Evolutionary conservation across 2,797 vertebrate genomes (phyloP), one percentile per base, ranked within the genome.

Genomic region (Sebastes diaconus): DNA sequence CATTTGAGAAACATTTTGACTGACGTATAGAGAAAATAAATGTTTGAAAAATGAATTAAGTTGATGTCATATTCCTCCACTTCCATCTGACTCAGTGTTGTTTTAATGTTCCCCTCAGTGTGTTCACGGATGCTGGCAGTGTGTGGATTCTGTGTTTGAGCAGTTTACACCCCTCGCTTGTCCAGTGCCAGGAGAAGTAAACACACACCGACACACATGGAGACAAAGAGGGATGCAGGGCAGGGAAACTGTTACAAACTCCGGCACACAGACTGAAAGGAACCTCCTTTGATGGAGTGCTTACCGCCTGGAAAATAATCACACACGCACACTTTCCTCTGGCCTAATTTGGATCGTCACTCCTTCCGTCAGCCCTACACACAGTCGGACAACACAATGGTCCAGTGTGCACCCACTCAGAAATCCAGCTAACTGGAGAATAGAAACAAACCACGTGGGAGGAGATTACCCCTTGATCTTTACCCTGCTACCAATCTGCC

Each of bases 341-440:
- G 79, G 70, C 87, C 88, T 87, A 87, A 92, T 93, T 92, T 90
- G 88, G 87, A 77, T 75, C 13, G 84, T 85, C 39, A 52, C 80
- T 57, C 61, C 79, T 91, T 93, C 90, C 79, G 69, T 68, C 85
- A 70, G 73, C 79, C 74, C 81, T 82, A 80, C 89, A 79, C 80
- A 65, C 77, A 78, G 70, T 42, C 22, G 1, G 39, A 57, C 24
- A 42, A 61, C 80, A 94, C 94, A 94, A 91, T 91, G 88, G 79
- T 79, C 79, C 84, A 89, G 81, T 94, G 91, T 89, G 76, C 87
- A 63, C 82, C 84, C 81, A 87, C 89, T 87, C 84, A 83, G 27
- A 80, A 57, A 79, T 73, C 60, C 61, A 77, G 86, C 64, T 61
- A 64, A 77, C 78, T 54, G 72, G 75, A 77, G 69, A 75, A 54